Evolutionary conservation across 2,888 invertebrate species (phyloP).

Genomic region (Drosophila macrothrix): DNA sequence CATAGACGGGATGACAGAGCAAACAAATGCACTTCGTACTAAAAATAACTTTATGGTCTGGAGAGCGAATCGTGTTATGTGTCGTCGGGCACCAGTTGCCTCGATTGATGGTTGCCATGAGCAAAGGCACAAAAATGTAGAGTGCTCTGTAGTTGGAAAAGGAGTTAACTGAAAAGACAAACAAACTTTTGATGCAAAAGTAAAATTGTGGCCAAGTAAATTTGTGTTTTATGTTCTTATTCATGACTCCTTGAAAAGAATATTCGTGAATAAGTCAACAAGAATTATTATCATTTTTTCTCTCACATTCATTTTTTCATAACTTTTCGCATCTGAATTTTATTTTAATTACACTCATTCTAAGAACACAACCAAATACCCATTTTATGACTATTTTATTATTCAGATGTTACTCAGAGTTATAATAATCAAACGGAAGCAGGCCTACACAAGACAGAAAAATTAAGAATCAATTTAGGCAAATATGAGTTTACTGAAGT

Average conservation of each 20-base stretch:
- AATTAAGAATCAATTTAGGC: not conserved
- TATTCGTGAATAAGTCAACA: not conserved
- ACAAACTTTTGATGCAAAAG: constrained; percentile 1
- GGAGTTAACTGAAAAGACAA: not conserved
- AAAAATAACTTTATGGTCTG: constrained; percentile 23
- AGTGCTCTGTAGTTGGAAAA: constrained; percentile 11
- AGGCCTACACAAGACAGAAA: not conserved
- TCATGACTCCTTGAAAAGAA: not conserved
- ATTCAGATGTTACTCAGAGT: not conserved
- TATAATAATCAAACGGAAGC: rapidly evolving
- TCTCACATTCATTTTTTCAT: not conserved
- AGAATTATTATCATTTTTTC: not conserved
- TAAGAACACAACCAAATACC: not conserved
- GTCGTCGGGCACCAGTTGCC: not conserved
- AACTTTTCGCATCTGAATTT: not conserved
- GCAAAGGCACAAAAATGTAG: constrained; percentile 7
- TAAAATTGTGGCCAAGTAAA: constrained; percentile 9
- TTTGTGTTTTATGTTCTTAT: not conserved
- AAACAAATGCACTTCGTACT: constrained; percentile 27
- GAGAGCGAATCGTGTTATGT: not conserved
- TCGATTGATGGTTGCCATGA: constrained; percentile 18
- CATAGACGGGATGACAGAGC: constrained; percentile 7
- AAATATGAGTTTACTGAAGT: not conserved
- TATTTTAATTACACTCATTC: not conserved
- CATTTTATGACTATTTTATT: not conserved